A percentile compares a stretch with the other conserved stretches of the same genome.
phyloP scores from a whole-genome alignment of 2,797 vertebrate species.

The Rhodeus uyekii region DNA sequence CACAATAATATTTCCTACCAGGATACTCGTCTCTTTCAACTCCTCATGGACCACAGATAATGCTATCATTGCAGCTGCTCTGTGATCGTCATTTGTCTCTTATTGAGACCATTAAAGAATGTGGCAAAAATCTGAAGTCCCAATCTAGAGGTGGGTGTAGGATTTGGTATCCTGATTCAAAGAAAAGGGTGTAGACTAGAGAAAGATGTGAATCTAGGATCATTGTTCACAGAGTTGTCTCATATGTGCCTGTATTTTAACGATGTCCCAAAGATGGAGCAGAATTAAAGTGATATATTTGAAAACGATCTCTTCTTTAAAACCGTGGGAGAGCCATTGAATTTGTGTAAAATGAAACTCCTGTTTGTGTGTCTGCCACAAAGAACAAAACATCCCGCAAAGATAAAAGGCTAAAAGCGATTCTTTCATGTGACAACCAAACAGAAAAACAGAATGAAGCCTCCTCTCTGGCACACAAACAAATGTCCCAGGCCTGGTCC shows the following conservation, averaged over 20 bases:
- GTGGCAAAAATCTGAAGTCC: constrained; percentile 32
- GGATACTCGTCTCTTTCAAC: constrained; percentile 40
- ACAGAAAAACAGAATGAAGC: neutral
- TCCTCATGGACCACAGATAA: neutral
- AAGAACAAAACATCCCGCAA: neutral
- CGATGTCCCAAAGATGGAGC: neutral
- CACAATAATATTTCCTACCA: constrained; percentile 31
- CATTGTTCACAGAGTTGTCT: constrained; percentile 1
- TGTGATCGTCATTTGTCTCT: constrained; percentile 19
- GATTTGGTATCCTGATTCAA: constrained; percentile 36
- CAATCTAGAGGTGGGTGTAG: constrained; percentile 8
- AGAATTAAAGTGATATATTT: neutral
- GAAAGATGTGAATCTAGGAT: constrained; percentile 7
- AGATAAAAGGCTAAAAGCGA: neutral
- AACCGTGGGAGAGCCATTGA: neutral
- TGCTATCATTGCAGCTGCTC: constrained; percentile 1
- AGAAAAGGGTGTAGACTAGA: constrained; percentile 38
- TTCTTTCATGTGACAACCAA: neutral
- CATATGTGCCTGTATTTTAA: neutral
- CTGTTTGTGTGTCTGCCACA: neutral
- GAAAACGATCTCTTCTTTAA: neutral
- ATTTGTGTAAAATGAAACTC: neutral
- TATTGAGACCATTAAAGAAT: constrained; percentile 12
- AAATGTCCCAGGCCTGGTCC: neutral
- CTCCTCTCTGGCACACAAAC: neutral